Conservation (phyloP, 2,113 vertebrate species). For the Carassius gibelio region DNA sequence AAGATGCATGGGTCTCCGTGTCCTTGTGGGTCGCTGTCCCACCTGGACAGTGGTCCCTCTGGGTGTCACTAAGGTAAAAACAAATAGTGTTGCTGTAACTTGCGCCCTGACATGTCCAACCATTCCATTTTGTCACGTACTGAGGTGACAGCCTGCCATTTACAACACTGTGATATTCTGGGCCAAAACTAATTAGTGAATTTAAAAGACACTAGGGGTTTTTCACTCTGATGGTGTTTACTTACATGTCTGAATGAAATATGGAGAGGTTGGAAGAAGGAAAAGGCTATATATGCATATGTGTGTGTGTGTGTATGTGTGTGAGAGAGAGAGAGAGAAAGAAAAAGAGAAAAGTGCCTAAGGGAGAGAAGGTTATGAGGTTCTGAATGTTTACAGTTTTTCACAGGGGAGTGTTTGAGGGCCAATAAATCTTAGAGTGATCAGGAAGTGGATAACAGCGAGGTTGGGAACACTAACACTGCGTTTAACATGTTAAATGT, state of each 20-base stretch:
- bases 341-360: constrained; percentile 26
- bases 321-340: background rate
- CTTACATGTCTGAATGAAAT: constrained; percentile 67
- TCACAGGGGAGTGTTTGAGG: constrained; percentile 61
- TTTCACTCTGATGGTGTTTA: constrained; percentile 64
- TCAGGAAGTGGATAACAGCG: constrained; percentile 71
- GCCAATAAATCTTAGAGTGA: constrained; percentile 72
- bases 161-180: constrained; percentile 58
- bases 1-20: background rate
- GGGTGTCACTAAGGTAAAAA: constrained; percentile 10
- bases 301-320: background rate
- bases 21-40: background rate
- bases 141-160: constrained; percentile 35
- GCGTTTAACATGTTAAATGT: constrained; percentile 58
- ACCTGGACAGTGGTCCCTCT: background rate
- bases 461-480: constrained; percentile 69
- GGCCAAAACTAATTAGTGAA: constrained; percentile 64
- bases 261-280: constrained; percentile 58
- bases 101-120: background rate
- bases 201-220: constrained; percentile 63
- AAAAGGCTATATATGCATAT: background rate
- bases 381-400: constrained; percentile 70
- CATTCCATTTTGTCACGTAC: background rate
- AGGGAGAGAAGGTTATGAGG: constrained; percentile 70
- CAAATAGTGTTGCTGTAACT: constrained; percentile 23